Base-by-base conservation (phyloP, 2,113 vertebrate genomes). In the Pimephales promelas region DNA sequence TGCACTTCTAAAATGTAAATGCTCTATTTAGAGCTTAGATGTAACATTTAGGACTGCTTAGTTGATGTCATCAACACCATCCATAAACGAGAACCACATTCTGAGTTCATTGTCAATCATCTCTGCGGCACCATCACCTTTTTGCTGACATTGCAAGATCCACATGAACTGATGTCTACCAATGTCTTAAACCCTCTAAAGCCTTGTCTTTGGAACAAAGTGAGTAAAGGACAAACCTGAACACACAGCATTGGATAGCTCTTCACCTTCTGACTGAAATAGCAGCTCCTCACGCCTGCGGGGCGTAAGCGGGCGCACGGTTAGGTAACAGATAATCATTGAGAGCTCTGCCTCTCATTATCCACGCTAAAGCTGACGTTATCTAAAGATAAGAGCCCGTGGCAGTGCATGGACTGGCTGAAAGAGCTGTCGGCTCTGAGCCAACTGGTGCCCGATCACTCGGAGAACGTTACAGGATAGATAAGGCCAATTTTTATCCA, bases 321-420 rank as follows among this genome's bases (percentile, higher is more conserved):
- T 94, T 94, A 93, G 90, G 90, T 93, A 94, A 94, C 62, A 88
- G 88, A 90, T 94, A 92, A 93, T 93, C 93, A 89, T 86, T 20
- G 34, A 87, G 79, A 79, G 84, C 83, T 78, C 74, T 26, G 57
- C 36, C 80, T 72, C 89, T 89, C 88, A 89, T 91, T 91, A 90
- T 84, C 87, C 45, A 84, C 76, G 43, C n/a, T 87, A 92, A 93
- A 93, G 90, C 88, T 31, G 45, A 79, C 79, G 86, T 93, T 94
- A 92, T 87, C 90, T 94, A 93, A 94, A 87, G 84, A 86, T 31
- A 62, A 85, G 79, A 86, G 79, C 89, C 90, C 83, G 86, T 92
- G 92, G 66, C 57, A 82, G 86, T 87, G 76, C 90, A 91, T 88
- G 85, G 91, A 88, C 84, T 14, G 8, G 87, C 89, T 89, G 86